Evolutionary conservation across 2,797 vertebrate genomes (phyloP).

Genomic region (Botia kubotai): DNA sequence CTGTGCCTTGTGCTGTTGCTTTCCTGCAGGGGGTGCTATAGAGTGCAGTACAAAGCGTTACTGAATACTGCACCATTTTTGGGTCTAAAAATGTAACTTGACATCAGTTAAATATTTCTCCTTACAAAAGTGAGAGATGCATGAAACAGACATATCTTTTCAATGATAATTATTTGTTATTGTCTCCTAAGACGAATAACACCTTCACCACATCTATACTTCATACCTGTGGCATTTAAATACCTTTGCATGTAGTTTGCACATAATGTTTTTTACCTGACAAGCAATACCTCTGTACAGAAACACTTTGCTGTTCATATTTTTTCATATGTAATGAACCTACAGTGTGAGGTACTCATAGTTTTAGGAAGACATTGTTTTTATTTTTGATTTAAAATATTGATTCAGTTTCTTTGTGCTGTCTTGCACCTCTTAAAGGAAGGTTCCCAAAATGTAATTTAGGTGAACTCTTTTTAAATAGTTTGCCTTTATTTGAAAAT

Average conservation of each 20-base stretch:
- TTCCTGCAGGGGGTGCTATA: not conserved
- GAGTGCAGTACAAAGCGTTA: no score
- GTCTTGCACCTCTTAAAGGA: not conserved
- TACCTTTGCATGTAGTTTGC: slow-evolving; percentile 24
- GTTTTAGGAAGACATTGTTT: not conserved
- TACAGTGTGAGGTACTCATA: not conserved
- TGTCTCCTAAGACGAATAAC: not conserved
- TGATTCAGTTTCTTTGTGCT: not conserved
- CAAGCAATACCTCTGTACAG: slow-evolving; percentile 26
- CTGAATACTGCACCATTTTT: not conserved
- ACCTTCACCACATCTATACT: no score
- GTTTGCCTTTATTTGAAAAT: not conserved
- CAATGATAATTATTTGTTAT: not conserved
- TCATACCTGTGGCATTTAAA: not conserved
- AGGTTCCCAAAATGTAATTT: not conserved
- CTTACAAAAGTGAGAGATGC: not conserved
- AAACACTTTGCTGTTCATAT: slow-evolving; percentile 3
- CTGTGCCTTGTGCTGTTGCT: slow-evolving; percentile 10
- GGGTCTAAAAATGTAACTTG: not conserved
- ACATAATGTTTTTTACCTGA: slow-evolving; percentile 2
- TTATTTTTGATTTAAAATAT: not conserved
- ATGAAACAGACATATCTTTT: not conserved
- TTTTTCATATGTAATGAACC: not conserved
- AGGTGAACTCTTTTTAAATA: not conserved
- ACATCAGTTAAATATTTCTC: not conserved